Base-by-base conservation (phyloP, 2,113 vertebrate genomes). In the Oplegnathus fasciatus region DNA sequence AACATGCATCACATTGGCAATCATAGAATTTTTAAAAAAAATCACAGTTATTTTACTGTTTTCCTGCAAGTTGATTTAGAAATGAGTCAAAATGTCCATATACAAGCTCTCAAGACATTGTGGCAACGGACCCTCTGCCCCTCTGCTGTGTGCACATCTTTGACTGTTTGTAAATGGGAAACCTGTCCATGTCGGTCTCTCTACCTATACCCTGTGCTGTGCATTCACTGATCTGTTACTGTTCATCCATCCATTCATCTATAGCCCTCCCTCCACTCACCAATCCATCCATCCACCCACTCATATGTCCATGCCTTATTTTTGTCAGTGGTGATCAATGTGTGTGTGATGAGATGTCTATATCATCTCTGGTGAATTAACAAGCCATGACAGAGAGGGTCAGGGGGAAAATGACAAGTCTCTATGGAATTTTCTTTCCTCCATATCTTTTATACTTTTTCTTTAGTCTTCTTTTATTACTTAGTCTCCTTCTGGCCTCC, bases 281-380 rank as follows among this genome's bases (percentile, higher is more conserved):
- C 32, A 54, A 20, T 28, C 46, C 24, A 34, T 52, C 34, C 34
- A 6, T 66, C 67, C 32, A 58, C 64, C 69, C 44, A 62, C 68
- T 50, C 79, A 70, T 58, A 55, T 34, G 13, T 52, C 52, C 60
- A 37, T 7, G 26, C 57, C 54, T 64, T 58, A 44, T 46, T 52
- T 52, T 65, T 83, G 74, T 76, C 84, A 75, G 30, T 26, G 26
- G 62, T 86, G 89, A 90, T 86, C 68, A 60, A 84, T 86, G 61
- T 74, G 62, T 64, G 69, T 82, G 72, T 62, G 72, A 84, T 78
- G 75, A 71, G 26, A 82, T 46, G 48, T 86, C 76, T 84, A 3
- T 42, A 61, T 65, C 66, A 42, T 67, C 66, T 82, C 76, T 68
- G 30, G 46, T 66, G 55, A 75, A 80, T 73, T 71, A 83, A 78